Evolutionary conservation across 2,113 vertebrate genomes (phyloP), one percentile per base, ranked within the genome.

Genomic region (Cromileptes altivelis): DNA sequence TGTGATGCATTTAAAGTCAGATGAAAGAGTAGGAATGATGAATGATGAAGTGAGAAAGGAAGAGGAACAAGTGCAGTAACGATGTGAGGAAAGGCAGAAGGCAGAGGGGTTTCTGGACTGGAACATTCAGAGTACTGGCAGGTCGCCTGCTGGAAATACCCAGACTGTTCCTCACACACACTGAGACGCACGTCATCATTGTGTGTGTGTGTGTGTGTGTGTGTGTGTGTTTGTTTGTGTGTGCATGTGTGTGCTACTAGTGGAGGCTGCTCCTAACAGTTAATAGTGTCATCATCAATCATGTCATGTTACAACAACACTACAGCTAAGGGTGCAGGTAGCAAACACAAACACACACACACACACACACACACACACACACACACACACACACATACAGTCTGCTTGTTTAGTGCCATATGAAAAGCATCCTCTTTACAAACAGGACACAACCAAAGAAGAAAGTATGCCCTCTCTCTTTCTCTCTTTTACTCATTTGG

Each of bases 91-190:
- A 67, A 77, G 75, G 57, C 87, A 89, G 85, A 81, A 70, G 67
- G 78, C 70, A 15, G 71, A 81, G 84, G 72, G 85, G 67, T 85
- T 90, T 85, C 79, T 89, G 70, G 64, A 79, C 60, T 0, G 58
- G 70, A 84, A 61, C 80, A 71, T 25, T 70, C 62, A 75, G 71
- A 70, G 79, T 55, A 65, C 87, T 88, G 86, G 88, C 88, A 53
- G 80, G 70, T 79, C 40, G 85, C 90, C 90, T 88, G 88, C 84
- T 93, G 86, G 90, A 92, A 86, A 92, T 72, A 89, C 90, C 86
- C 91, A 89, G 79, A 73, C 86, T 90, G 86, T 88, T 92, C 80
- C 78, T 84, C 78, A 86, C 86, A 70, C 81, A 81, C 82, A 80
- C 86, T 89, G 84, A 73, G 85, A 78, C 15, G 85, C 49, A 89